Percentiles rank a stretch among this genome's conserved stretches.
Evolutionary conservation across 2,113 vertebrate genomes (phyloP).

Genomic region (Ploceus nigricollis): DNA sequence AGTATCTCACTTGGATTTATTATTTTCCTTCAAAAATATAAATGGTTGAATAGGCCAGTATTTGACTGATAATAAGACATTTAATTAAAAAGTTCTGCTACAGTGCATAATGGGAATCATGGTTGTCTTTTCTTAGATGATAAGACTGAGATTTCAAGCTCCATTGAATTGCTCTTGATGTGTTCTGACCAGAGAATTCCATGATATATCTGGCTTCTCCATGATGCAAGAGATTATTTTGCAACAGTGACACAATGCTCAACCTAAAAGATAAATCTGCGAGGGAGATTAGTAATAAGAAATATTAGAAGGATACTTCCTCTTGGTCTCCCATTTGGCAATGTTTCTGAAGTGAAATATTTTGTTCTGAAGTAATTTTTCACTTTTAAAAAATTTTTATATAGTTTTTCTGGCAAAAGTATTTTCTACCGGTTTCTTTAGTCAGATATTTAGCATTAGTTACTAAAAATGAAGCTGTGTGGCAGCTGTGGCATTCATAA

Average conservation of each 20-base stretch:
- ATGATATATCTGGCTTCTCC: background rate
- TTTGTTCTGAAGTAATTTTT: background rate
- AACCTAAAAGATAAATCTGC: background rate
- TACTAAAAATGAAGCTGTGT: background rate
- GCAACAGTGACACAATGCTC: background rate
- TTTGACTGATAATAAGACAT: background rate
- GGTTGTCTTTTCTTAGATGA: background rate
- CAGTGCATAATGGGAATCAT: background rate
- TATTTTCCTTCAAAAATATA: background rate
- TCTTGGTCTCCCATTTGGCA: background rate
- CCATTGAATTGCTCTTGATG: background rate
- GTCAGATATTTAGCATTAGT: background rate
- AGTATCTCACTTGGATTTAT: background rate
- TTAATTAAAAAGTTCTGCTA: background rate
- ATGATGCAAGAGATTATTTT: background rate
- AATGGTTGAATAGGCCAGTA: background rate
- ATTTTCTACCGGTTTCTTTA: background rate
- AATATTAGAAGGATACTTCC: background rate
- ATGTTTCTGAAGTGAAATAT: background rate
- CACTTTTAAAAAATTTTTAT: background rate
- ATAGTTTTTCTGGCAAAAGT: background rate
- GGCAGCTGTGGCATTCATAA: too few species aligned
- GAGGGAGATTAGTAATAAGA: background rate
- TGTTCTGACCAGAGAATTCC: background rate
- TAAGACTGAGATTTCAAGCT: background rate